Evolutionary conservation across 2,113 vertebrate species (phyloP).

Genomic region (Todiramphus chloris): DNA sequence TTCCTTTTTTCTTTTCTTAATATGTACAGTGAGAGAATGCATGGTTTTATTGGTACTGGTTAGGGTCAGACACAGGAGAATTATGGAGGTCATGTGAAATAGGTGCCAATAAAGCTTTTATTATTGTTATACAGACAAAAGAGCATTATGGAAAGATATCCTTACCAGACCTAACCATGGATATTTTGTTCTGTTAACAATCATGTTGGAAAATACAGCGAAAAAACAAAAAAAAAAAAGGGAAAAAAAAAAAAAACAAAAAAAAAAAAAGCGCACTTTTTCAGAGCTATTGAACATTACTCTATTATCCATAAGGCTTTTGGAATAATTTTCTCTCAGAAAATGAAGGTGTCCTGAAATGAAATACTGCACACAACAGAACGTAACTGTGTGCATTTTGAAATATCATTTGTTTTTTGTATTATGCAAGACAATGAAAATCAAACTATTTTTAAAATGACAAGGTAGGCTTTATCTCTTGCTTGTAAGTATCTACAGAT

Average conservation of each 20-base stretch:
- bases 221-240: background rate
- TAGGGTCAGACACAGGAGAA: constrained; percentile 62
- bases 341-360: background rate
- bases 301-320: background rate
- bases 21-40: constrained; percentile 16
- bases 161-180: constrained; percentile 44
- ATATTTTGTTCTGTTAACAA: constrained; percentile 54
- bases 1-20: background rate
- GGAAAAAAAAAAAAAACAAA: background rate
- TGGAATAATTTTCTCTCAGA: background rate
- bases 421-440: background rate
- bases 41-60: constrained; percentile 57
- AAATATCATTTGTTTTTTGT: background rate
- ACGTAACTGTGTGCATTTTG: background rate
- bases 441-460: background rate
- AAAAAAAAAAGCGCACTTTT: background rate
- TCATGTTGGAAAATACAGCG: constrained; percentile 1
- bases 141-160: constrained; percentile 55
- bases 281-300: background rate
- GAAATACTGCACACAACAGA: background rate
- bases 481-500: background rate
- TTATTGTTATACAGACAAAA: constrained; percentile 66
- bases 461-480: background rate
- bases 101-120: constrained; percentile 69
- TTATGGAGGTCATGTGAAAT: constrained; percentile 62